phyloP scores from a whole-genome alignment of 1,140 invertebrate genomes.

The Eurosta solidaginis region DNA sequence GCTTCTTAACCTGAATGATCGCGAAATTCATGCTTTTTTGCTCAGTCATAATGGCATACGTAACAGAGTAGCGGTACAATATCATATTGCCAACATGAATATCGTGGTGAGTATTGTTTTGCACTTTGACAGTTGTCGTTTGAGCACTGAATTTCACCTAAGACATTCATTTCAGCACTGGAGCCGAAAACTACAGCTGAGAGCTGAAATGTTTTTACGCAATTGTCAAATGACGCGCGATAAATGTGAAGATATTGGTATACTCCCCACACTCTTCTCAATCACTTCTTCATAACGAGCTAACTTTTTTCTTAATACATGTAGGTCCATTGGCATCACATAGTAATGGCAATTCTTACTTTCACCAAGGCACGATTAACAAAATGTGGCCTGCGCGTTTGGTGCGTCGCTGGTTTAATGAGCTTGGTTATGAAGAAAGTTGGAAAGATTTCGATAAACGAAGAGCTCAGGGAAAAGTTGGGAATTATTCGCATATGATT shows the following conservation, averaged over 20 bases:
- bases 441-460: not conserved
- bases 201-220: not conserved
- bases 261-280: not conserved
- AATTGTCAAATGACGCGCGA: not conserved
- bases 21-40: not conserved
- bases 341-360: not conserved
- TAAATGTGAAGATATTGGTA: not conserved
- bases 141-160: not conserved
- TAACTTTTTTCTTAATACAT: no score
- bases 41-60: constrained; percentile 21
- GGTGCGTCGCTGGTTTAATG: constrained; percentile 14
- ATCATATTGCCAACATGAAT: constrained; percentile 31
- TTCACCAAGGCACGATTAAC: not conserved
- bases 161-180: constrained; percentile 2
- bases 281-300: not conserved
- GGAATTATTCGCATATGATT: constrained; percentile 20
- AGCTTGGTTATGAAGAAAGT: not conserved
- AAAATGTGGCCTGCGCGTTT: not conserved
- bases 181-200: not conserved
- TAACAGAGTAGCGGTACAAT: constrained; percentile 19
- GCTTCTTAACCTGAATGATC: not conserved
- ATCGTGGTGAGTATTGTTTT: not conserved
- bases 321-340: not conserved
- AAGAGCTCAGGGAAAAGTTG: not conserved
- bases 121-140: not conserved